Percentiles rank a stretch among this genome's conserved stretches.
Evolutionary conservation across 2,113 vertebrate genomes (phyloP).

Genomic region (Spea bombifrons): DNA sequence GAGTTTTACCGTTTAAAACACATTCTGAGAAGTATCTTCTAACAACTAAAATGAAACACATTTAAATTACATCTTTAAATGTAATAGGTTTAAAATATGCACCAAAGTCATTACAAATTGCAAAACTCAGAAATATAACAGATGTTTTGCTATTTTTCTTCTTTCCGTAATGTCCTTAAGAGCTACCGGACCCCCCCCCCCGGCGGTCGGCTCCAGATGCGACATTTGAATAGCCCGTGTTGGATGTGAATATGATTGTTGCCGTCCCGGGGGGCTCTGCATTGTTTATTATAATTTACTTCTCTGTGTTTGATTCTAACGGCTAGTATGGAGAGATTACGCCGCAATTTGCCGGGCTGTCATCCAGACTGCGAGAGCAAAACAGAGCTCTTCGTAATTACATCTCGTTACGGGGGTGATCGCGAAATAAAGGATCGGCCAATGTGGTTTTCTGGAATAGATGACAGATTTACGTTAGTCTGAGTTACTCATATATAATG

Average conservation of each 20-base stretch:
- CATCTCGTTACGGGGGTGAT: slow-evolving; percentile 14
- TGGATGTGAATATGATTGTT: slow-evolving; percentile 7
- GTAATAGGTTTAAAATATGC: slow-evolving; percentile 24
- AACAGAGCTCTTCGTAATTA: slow-evolving; percentile 27
- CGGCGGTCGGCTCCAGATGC: slow-evolving; percentile 13
- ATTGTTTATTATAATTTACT: slow-evolving; percentile 31
- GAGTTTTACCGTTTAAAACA: not conserved
- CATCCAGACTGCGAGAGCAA: slow-evolving; percentile 13
- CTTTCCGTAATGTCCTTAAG: not conserved
- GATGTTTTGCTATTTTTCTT: slow-evolving; percentile 21
- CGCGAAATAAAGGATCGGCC: not conserved
- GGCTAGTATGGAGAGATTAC: slow-evolving; percentile 29
- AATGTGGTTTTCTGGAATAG: slow-evolving; percentile 15
- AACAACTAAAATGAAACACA: not conserved
- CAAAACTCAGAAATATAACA: not conserved
- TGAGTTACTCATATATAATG: not conserved
- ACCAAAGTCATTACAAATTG: slow-evolving; percentile 14
- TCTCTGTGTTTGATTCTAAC: slow-evolving; percentile 22
- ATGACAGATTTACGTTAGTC: slow-evolving; percentile 19
- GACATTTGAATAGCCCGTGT: not conserved
- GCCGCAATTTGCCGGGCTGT: slow-evolving; percentile 31
- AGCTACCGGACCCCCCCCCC: not conserved
- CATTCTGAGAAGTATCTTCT: not conserved
- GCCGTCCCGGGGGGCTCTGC: not conserved
- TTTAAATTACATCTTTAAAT: not conserved